These are phyloP conservation scores for Polylopha cassiicola DNA, from an alignment of 2,888 invertebrate genomes.

Conservation along the genomic window DNA sequence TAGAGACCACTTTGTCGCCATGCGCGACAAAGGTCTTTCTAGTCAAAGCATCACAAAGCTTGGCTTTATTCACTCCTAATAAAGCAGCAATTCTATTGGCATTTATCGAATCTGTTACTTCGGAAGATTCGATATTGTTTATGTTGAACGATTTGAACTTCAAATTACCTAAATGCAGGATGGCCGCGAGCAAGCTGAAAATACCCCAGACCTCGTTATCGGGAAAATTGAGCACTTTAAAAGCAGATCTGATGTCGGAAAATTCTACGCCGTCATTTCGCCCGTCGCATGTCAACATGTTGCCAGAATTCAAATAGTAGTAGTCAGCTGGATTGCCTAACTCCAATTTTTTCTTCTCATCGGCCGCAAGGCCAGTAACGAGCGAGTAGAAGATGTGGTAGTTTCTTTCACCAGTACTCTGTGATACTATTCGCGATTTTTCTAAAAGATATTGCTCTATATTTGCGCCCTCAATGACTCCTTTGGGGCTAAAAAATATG, in stretches of 20 bases:
- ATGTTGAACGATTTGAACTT: conserved; percentile 85
- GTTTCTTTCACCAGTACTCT: conserved; percentile 92
- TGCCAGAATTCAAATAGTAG: conserved; percentile 88
- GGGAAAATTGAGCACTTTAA: conserved; percentile 92
- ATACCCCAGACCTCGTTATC: conserved; percentile 91
- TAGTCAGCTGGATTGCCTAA: conserved; percentile 85
- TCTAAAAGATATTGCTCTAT: conserved; percentile 97
- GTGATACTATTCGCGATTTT: conserved; percentile 94
- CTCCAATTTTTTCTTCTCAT: conserved; percentile 88
- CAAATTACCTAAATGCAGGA: conserved; percentile 95
- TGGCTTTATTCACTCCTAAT: conserved; percentile 81
- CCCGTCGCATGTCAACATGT: conserved; percentile 85
- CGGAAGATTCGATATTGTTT: conserved; percentile 92
- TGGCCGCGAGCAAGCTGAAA: conserved; percentile 88
- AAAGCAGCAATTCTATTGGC: conserved; percentile 84
- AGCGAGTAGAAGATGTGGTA: conserved; percentile 97
- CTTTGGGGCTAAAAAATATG: conserved; percentile 88
- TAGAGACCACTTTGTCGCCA: conserved; percentile 87
- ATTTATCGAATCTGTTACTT: conserved; percentile 84
- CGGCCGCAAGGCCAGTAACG: conserved; percentile 86
- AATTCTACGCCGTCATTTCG: conserved; percentile 91
- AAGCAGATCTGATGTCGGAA: conserved; percentile 92
- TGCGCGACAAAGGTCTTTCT: conserved; percentile 90
- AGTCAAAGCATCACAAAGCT: conserved; percentile 88
- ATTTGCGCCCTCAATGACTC: conserved; percentile 93